Evolutionary conservation across 2,888 invertebrate genomes (phyloP), one percentile per base, ranked within the genome.

Genomic region (Pyrrhosoma nymphula): DNA sequence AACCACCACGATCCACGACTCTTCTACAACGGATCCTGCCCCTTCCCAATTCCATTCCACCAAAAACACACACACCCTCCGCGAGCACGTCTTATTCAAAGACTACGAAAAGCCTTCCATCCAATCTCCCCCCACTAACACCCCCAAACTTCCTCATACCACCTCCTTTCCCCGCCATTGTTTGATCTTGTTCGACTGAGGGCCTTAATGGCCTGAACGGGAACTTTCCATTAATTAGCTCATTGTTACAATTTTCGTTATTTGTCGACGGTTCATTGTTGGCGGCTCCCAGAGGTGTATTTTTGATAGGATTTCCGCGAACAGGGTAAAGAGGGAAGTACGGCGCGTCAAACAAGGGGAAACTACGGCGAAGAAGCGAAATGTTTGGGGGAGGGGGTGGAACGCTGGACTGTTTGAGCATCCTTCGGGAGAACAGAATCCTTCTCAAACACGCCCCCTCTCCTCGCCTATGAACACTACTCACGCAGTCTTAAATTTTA

Each of bases 221-320:
- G 16, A 82, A 82, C 82, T 35, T 82, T 82, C 82, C 18, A 35
- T 82, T 82, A 82, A 82, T 82, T 82, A 82, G 82, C 82, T 82
- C 82, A 82, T 82, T 82, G 82, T 82, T 82, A 82, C 82, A 82
- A 10, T 82, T 35, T 82, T 82, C 82, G 82, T 82, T 82, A 82
- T 82, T 82, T 82, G 82, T 82, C 82, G 35, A n/a, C 82, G 82
- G 82, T 82, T 82, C 82, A 82, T 82, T 82, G 82, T 82, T 82
- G 82, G 82, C 82, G 82, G 82, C 82, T 82, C 82, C 30, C 26
- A 2, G 82, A 82, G 82, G 82, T 82, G 82, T 82, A 82, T 82
- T 82, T 82, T 82, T 82, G 82, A 82, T 82, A 26, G 82, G 82
- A 82, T 82, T 82, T 35, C 35, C 82, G 82, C 16, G 82, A 82